Percentiles rank a stretch among this genome's conserved stretches.
phyloP scores from a whole-genome alignment of 2,797 vertebrate genomes.

The Siniperca scherzeri region DNA sequence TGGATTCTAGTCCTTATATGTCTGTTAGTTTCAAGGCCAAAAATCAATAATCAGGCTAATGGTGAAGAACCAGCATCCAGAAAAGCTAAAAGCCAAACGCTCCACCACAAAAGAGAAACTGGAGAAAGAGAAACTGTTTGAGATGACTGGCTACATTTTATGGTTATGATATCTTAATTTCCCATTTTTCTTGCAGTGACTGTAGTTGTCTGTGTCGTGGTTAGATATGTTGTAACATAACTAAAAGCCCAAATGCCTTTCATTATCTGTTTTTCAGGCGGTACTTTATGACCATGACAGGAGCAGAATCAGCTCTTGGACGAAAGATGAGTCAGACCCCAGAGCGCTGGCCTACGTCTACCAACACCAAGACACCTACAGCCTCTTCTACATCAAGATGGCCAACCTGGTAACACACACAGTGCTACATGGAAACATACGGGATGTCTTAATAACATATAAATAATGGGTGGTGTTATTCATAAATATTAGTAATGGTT shows the following conservation, averaged over 20 bases:
- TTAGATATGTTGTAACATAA: not conserved
- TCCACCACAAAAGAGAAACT: not conserved
- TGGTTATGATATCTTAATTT: not conserved
- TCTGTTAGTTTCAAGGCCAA: not conserved
- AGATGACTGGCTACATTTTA: not conserved
- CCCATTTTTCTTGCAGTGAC: not conserved
- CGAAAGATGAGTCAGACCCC: slow-evolving; percentile 75
- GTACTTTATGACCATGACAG: slow-evolving; percentile 72
- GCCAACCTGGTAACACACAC: slow-evolving; percentile 69
- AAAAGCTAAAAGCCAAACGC: not conserved
- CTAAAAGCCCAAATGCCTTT: slow-evolving; percentile 3
- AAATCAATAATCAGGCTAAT: not conserved
- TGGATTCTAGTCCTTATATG: not conserved
- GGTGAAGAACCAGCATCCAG: not conserved
- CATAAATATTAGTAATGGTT: not conserved
- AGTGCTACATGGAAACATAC: not conserved
- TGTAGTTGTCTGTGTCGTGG: not conserved
- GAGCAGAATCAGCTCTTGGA: slow-evolving; percentile 74
- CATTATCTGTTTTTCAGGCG: slow-evolving; percentile 48
- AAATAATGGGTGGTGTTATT: not conserved
- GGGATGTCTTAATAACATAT: not conserved
- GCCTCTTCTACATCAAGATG: slow-evolving; percentile 80
- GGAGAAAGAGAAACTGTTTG: not conserved
- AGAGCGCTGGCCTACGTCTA: slow-evolving; percentile 82
- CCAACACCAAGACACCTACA: slow-evolving; percentile 56